phyloP scores from a whole-genome alignment of 2,113 vertebrate genomes.

The Hystrix brachyura region DNA sequence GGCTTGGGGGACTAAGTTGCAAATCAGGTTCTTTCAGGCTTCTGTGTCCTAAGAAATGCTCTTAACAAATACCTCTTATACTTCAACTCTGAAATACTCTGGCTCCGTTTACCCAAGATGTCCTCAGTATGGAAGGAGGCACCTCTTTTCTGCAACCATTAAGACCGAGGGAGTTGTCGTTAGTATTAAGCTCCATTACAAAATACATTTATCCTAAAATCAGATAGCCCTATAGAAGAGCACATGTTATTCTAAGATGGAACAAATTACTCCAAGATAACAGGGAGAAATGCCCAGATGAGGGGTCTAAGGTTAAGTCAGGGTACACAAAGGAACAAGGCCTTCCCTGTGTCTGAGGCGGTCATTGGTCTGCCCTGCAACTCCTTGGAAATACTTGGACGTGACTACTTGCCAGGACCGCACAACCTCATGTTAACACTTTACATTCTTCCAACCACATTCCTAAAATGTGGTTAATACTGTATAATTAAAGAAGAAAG shows the following conservation, averaged over 20 bases:
- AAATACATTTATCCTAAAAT: conserved; percentile 50
- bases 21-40: not conserved
- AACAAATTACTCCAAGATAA: conserved; percentile 35
- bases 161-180: not conserved
- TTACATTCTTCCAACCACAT: not conserved
- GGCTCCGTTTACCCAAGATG: not conserved
- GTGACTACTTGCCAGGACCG: not conserved
- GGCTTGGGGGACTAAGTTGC: not conserved
- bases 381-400: conserved; percentile 44
- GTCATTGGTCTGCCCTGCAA: not conserved
- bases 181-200: not conserved
- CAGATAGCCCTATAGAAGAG: conserved; percentile 6
- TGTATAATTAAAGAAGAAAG: conserved; percentile 1
- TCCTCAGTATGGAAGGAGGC: not conserved
- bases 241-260: conserved; percentile 28
- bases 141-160: not conserved
- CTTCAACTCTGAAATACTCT: not conserved
- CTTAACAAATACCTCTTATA: not conserved
- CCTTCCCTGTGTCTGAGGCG: conserved; percentile 45
- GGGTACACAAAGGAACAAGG: conserved; percentile 25
- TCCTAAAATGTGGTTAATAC: not conserved
- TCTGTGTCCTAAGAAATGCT: not conserved
- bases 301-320: not conserved
- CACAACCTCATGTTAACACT: not conserved
- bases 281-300: not conserved